Evolutionary conservation across 2,797 vertebrate genomes (phyloP).

Genomic region (Cryptoprocta ferox): DNA sequence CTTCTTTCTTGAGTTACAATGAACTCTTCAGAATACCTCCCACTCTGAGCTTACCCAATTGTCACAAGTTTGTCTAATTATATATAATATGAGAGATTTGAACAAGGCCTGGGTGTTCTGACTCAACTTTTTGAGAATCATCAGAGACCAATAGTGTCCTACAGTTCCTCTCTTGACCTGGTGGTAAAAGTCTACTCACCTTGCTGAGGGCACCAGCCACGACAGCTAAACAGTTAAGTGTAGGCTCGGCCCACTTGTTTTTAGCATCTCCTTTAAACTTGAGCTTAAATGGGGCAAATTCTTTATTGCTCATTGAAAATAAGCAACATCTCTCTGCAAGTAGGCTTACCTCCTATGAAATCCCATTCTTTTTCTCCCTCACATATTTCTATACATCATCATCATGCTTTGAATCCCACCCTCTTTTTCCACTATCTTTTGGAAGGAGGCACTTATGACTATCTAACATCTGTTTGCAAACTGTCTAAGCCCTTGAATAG

Average conservation of each 20-base stretch:
- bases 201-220: neutral
- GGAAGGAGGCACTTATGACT: neutral
- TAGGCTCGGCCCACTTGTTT: neutral
- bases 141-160: neutral
- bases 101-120: neutral
- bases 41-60: neutral
- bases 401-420: neutral
- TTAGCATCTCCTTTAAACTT: neutral
- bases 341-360: neutral
- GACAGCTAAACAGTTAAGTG: neutral
- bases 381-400: neutral
- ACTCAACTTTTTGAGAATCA: neutral
- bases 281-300: neutral
- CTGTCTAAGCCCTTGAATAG: neutral
- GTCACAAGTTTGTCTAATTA: neutral
- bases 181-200: neutral
- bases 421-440: neutral
- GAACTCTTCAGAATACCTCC: neutral
- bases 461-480: neutral
- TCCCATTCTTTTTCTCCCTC: neutral
- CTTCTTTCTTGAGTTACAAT: neutral
- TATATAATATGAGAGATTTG: neutral
- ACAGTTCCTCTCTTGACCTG: neutral
- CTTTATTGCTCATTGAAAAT: neutral
- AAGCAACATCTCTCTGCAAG: neutral